phyloP scores from a whole-genome alignment of 2,888 invertebrate species.

The Muschampia plurimacula region DNA sequence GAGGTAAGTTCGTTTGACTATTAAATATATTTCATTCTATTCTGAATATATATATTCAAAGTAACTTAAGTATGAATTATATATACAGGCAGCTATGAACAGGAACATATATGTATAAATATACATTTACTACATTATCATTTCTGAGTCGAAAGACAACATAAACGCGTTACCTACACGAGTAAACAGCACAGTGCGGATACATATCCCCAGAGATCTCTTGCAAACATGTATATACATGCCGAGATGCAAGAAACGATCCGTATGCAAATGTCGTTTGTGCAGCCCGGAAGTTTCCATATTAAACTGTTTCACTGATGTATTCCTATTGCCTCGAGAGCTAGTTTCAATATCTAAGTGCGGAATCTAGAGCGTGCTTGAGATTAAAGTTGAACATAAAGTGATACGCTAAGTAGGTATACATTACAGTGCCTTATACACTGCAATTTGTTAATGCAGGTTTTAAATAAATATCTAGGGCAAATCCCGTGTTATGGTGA shows the following conservation, averaged over 20 bases:
- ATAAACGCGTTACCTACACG: not conserved
- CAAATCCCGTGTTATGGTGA: no score
- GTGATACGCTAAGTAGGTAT: not conserved
- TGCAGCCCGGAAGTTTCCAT: slow-evolving; percentile 13
- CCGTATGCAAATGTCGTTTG: slow-evolving; percentile 18
- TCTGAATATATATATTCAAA: no score
- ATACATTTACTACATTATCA: not conserved
- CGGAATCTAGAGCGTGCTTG: slow-evolving; percentile 2
- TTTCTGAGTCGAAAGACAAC: not conserved
- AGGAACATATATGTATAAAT: no score
- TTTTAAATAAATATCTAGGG: no score
- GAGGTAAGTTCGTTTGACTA: no score
- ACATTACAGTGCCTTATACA: no score
- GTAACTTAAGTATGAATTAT: no score
- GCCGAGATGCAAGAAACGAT: slow-evolving; percentile 15
- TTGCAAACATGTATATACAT: slow-evolving; percentile 7
- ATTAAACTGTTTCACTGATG: slow-evolving; percentile 13
- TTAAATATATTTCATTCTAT: no score
- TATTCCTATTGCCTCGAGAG: slow-evolving; percentile 6
- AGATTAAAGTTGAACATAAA: not conserved
- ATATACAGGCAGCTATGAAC: no score
- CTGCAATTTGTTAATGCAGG: no score
- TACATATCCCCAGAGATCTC: not conserved
- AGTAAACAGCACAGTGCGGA: not conserved
- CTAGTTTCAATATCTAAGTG: not conserved